Evolutionary conservation across 2,113 vertebrate genomes (phyloP).

Genomic region (Ancistrus triradiatus): DNA sequence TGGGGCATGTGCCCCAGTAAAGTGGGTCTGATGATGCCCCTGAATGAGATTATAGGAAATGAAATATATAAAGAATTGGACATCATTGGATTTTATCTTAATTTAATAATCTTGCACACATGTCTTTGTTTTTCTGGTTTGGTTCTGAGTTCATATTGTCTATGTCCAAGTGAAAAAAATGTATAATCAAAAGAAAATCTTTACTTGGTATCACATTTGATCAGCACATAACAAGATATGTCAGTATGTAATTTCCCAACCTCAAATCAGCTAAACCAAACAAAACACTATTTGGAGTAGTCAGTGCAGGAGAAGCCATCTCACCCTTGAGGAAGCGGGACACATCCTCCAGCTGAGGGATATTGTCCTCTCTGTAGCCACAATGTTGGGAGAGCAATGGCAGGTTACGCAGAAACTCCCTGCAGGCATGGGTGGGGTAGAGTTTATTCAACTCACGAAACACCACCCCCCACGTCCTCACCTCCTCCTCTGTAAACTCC

Average conservation of each 20-base stretch:
- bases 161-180: too few relatives aligned
- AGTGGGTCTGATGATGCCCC: too few relatives aligned
- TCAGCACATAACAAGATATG: neutral
- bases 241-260: neutral
- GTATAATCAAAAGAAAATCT: too few relatives aligned
- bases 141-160: too few relatives aligned
- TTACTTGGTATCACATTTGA: too few relatives aligned
- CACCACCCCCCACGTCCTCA: slow-evolving; percentile 92
- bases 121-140: too few relatives aligned
- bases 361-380: slow-evolving; percentile 91
- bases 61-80: too few relatives aligned
- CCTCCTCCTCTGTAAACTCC: slow-evolving; percentile 93
- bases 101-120: too few relatives aligned
- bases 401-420: slow-evolving; percentile 90
- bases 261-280: too few relatives aligned
- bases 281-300: neutral
- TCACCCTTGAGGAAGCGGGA: slow-evolving; percentile 88
- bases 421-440: slow-evolving; percentile 91
- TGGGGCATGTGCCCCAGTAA: too few relatives aligned
- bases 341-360: slow-evolving; percentile 96
- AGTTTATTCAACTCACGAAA: slow-evolving; percentile 90
- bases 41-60: too few relatives aligned
- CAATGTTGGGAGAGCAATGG: slow-evolving; percentile 88
- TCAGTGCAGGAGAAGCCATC: neutral
- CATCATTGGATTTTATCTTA: too few relatives aligned